Conservation (phyloP, 2,888 invertebrate genomes). For the Achlya flavicornis region DNA sequence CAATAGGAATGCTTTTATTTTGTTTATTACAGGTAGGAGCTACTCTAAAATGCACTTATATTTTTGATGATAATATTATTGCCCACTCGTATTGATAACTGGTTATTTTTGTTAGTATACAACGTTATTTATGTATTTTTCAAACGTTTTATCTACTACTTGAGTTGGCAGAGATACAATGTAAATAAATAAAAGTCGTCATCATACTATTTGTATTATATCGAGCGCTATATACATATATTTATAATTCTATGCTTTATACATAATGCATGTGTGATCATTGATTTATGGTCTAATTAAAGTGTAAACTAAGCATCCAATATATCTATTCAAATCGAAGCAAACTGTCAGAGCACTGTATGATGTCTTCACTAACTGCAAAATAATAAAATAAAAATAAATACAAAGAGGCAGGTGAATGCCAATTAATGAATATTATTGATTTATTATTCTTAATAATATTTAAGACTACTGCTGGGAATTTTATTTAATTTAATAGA, state of each 20-base stretch:
- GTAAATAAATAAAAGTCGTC: slow-evolving; percentile 1
- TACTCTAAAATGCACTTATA: slow-evolving; percentile 5
- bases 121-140: background rate
- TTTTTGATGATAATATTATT: background rate
- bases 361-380: slow-evolving; percentile 74
- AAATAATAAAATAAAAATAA: slow-evolving; percentile 31
- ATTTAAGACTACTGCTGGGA: too few relatives aligned
- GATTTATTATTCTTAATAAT: too few relatives aligned
- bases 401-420: too few relatives aligned
- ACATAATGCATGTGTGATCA: background rate
- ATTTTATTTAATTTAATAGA: too few relatives aligned
- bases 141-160: background rate
- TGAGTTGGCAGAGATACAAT: background rate
- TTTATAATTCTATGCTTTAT: background rate
- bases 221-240: background rate
- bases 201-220: background rate
- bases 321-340: slow-evolving; percentile 42
- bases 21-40: slow-evolving; percentile 6
- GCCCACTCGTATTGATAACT: background rate
- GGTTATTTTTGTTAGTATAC: background rate
- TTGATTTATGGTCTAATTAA: background rate
- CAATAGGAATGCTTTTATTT: slow-evolving; percentile 13
- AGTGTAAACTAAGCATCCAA: background rate
- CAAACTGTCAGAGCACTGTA: slow-evolving; percentile 72
- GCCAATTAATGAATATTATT: too few relatives aligned